Evolutionary conservation across 2,797 vertebrate species (phyloP).

Genomic region (Thamnophis elegans): DNA sequence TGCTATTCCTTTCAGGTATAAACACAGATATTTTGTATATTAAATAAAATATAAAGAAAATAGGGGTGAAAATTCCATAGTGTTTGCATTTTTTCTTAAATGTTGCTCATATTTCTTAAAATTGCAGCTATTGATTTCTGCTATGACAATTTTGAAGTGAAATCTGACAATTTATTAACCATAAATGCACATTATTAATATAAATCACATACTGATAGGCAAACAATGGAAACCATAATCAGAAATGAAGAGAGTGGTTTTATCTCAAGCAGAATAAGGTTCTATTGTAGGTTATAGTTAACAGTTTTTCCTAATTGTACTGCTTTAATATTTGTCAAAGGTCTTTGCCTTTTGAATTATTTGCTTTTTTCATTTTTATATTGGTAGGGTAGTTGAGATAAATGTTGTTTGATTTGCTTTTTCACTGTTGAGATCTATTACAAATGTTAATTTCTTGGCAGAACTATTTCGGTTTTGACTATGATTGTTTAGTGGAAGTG

Average conservation of each 20-base stretch:
- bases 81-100: background rate
- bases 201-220: conserved; percentile 42
- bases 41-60: background rate
- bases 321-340: background rate
- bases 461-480: background rate
- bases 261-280: conserved; percentile 25
- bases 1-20: background rate
- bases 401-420: background rate
- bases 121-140: conserved; percentile 42
- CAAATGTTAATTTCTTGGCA: background rate
- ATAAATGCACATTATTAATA: conserved; percentile 12
- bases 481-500: background rate
- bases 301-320: background rate
- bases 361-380: background rate
- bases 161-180: conserved; percentile 22
- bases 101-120: conserved; percentile 32
- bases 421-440: background rate
- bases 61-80: background rate
- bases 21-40: background rate
- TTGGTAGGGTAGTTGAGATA: background rate
- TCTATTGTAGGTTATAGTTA: background rate
- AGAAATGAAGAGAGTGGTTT: background rate
- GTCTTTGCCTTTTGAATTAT: background rate
- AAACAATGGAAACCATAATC: conserved; percentile 13
- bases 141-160: conserved; percentile 31